Evolutionary conservation across 92 coral and sea anemone genomes (phyloP).

Genomic region (Paramuricea clavata): DNA sequence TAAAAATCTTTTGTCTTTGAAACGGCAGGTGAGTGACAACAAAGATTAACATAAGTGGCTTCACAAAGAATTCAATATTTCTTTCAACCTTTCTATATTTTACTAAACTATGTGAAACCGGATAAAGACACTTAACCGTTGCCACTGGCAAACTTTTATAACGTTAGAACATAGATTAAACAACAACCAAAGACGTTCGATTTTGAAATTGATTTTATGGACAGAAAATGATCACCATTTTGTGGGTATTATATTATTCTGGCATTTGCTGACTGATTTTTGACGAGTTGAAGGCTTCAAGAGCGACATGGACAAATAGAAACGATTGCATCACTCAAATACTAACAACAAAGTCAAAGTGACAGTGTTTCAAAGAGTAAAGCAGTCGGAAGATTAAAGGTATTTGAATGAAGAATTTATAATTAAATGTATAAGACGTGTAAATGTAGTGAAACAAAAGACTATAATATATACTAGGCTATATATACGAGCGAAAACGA

Average conservation of each 20-base stretch:
- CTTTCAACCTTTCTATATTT: background rate
- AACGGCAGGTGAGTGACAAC: background rate
- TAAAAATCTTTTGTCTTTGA: background rate
- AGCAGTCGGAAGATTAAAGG: background rate
- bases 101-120: background rate
- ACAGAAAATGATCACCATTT: background rate
- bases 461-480: too few species aligned
- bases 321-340: background rate
- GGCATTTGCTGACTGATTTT: background rate
- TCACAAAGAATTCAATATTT: background rate
- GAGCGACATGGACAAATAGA: background rate
- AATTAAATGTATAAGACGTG: too few species aligned
- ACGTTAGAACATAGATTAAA: background rate
- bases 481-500: too few species aligned
- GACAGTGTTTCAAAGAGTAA: background rate
- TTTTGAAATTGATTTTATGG: background rate
- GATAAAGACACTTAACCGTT: background rate
- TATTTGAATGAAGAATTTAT: too few species aligned
- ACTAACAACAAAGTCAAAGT: too few species aligned
- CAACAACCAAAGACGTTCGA: too few species aligned
- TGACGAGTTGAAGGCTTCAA: background rate
- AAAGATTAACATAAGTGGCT: background rate
- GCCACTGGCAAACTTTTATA: background rate
- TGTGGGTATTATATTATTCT: background rate
- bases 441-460: too few species aligned